Base-by-base conservation (phyloP, 2,888 invertebrate species). In the Exocentrus adspersus region DNA sequence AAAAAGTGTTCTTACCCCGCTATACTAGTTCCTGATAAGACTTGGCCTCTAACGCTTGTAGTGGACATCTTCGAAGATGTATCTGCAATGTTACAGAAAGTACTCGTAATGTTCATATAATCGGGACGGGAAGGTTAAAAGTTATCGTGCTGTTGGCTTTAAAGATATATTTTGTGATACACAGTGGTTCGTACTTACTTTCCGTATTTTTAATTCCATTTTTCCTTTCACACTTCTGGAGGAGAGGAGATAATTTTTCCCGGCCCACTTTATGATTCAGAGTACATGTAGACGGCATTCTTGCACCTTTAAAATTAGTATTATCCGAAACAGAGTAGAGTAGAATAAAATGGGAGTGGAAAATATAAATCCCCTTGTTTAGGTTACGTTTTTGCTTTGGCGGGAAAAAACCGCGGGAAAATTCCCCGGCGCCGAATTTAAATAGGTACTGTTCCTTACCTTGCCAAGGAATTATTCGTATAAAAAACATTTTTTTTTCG, bases 1-100 rank as follows among this genome's bases (percentile, higher is more conserved):
- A 43, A 30, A 32, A 28, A 45, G 19, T 41, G 20, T 54, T 83
- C 83, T 86, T 86, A 92, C 92, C 87, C 87, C 64, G 92, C 88
- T 63, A 91, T 83, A 79, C 87, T 84, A 1, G 87, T 89, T 77
- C 92, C 92, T 52, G 90, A 91, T 72, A 92, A 85, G 48, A 85
- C 75, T 78, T 82, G 82, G 32, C 83, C 83, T 74, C 82, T 80
- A 68, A 74, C 63, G 43, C 71, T 69, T 37, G 72, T 75, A 7
- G 72, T 62, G n/a, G n/a, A n/a, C 19, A 74, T 67, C 78, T 79
- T 78, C 64, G 62, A 37, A 37, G 14, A 12, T 12, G 5, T 37
- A 37, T 37, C 78, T 43, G 45, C n/a, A 45, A 57, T 19, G 32
- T 19, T 57, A 10, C 28, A 41, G 43, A 57, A 46, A 57, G 28